A percentile compares a stretch with the other conserved stretches of the same genome.
Conservation (phyloP, 2,113 vertebrate species). For the Centropus bengalensis region DNA sequence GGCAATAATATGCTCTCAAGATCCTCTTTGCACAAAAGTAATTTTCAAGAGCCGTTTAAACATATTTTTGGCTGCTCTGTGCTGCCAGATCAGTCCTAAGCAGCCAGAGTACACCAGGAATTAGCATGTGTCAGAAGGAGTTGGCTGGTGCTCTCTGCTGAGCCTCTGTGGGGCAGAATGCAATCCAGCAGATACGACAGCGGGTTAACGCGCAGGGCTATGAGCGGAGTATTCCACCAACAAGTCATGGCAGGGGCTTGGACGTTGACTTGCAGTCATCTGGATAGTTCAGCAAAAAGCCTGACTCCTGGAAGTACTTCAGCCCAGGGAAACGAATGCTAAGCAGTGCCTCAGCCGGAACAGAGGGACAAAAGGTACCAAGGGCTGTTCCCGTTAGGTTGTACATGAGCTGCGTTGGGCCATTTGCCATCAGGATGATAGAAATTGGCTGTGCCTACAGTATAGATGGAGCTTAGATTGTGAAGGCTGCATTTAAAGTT, state of each 20-base stretch:
- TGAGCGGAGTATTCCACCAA: accelerated
- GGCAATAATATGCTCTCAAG: not conserved
- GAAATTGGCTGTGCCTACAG: not conserved
- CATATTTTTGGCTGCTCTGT: not conserved
- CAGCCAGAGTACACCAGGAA: not conserved
- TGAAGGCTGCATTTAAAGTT: not conserved
- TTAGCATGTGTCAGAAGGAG: not conserved
- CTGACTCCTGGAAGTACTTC: not conserved
- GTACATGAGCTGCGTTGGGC: accelerated
- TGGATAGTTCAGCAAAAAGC: not conserved
- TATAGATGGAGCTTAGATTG: not conserved
- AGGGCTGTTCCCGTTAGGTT: not conserved
- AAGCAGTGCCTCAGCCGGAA: not conserved
- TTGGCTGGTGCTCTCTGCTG: not conserved
- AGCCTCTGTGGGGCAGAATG: accelerated
- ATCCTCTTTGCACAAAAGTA: not conserved
- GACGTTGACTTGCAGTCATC: too few species aligned
- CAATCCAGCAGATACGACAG: not conserved
- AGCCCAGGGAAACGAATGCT: not conserved
- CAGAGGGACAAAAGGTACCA: not conserved
- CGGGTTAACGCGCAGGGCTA: too few species aligned
- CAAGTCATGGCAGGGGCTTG: not conserved
- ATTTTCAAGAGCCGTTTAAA: not conserved
- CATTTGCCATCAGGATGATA: not conserved
- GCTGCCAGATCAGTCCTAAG: not conserved